A percentile compares a stretch with the other conserved stretches of the same genome.
Conservation (phyloP, 1,140 invertebrate species). For the Meloidogyne chitwoodi region DNA sequence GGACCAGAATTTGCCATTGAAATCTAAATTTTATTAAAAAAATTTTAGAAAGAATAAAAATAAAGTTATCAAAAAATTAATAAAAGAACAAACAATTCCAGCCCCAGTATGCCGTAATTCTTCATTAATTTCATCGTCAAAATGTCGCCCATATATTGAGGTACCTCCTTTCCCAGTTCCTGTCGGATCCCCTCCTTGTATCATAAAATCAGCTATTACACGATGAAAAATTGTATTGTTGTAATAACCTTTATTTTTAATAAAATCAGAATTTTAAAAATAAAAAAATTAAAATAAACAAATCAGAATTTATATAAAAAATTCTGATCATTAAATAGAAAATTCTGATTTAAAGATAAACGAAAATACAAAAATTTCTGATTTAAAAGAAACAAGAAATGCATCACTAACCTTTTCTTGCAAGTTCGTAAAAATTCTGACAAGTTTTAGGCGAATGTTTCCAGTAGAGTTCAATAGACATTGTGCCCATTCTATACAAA, state of each 20-base stretch:
- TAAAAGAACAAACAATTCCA: conserved; percentile 63
- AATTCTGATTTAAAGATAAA: too few species aligned
- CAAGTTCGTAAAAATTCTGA: conserved; percentile 8
- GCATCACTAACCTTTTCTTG: not conserved
- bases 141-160: conserved; percentile 87
- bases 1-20: conserved; percentile 94
- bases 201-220: conserved; percentile 94
- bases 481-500: conserved; percentile 30
- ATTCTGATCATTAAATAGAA: too few species aligned
- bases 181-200: conserved; percentile 91
- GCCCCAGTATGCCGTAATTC: conserved; percentile 90
- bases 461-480: conserved; percentile 32
- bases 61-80: not conserved
- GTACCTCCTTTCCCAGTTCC: conserved; percentile 86
- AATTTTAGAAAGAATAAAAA: too few species aligned
- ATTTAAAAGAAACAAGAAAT: not conserved
- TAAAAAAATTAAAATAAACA: too few species aligned
- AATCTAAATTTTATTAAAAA: conserved; percentile 60
- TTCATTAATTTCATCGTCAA: conserved; percentile 89
- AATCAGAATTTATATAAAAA: too few species aligned
- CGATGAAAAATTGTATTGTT: conserved; percentile 93
- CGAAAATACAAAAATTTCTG: too few species aligned
- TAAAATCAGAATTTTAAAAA: not conserved
- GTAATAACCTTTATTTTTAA: conserved; percentile 79
- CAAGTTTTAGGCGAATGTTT: conserved; percentile 28